Base-by-base conservation (phyloP, 2,113 vertebrate genomes). In the Albula glossodonta region DNA sequence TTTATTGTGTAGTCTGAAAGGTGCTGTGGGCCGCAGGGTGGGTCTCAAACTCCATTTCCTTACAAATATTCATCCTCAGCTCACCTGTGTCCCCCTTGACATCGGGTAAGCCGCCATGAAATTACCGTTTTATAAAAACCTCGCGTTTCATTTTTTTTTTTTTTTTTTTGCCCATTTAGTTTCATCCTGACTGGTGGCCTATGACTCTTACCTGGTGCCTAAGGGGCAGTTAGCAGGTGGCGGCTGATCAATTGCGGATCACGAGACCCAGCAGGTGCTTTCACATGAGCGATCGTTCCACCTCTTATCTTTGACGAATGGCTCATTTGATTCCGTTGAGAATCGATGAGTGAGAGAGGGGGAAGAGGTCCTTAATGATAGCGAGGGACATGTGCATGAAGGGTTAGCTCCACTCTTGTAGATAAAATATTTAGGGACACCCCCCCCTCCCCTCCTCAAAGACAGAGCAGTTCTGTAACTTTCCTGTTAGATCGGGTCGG, bases 1-100 rank as follows among this genome's bases (percentile, higher is more conserved):
- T 93, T 94, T 91, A 93, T 94, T 93, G 93, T 94, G 93, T 93
- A 90, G 93, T 92, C 93, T 83, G 63, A 91, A 92, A 89, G 91
- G 80, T 89, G 91, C 90, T 91, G 91, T 87, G 91, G 92, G 31
- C 25, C n/a, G 51, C n/a, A 56, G 63, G 8, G n/a, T 22, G n/a
- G n/a, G 70, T 10, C 9, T 48, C 41, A 48, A 80, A 50, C 4
- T 11, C 22, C 15, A 48, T 2, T 48, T 19, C n/a, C 52, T 77
- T 56, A 17, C 19, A 74, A n/a, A 53, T n/a, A 41, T 22, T 56
- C 22, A 52, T 84, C 51, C 48, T 41, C 48, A 63, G 4, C 60
- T 41, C 31, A 41, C 31, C 31, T 41, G 31, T 41, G 31, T 41
- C 31, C 31, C 31, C 31, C 31, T 41, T 41, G 31, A 41, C 31